A percentile compares a stretch with the other conserved stretches of the same genome.
Conservation (phyloP, 1,140 invertebrate genomes). For the Luehdorfia chinensis region DNA sequence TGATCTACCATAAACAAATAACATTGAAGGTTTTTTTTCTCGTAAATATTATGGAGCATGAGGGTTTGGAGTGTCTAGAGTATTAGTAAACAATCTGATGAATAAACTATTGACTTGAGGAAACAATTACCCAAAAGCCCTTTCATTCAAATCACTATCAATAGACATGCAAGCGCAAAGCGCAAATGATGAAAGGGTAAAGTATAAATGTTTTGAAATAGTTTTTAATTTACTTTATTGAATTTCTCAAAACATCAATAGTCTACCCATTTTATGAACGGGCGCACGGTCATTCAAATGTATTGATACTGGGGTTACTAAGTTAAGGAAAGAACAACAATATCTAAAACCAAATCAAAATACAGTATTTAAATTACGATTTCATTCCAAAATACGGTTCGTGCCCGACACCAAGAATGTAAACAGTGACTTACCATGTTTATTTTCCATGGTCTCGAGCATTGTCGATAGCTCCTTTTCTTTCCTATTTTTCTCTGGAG, state of each 20-base stretch:
- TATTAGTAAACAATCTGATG: slow-evolving; percentile 76
- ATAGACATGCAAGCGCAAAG: slow-evolving; percentile 56
- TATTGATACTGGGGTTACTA: too few relatives aligned
- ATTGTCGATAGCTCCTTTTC: slow-evolving; percentile 85
- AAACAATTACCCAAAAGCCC: slow-evolving; percentile 45
- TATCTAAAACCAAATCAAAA: too few relatives aligned
- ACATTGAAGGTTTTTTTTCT: too few relatives aligned
- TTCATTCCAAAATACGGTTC: too few relatives aligned
- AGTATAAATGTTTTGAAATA: slow-evolving; percentile 72
- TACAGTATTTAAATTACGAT: too few relatives aligned
- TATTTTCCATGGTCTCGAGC: slow-evolving; percentile 87
- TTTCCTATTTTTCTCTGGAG: slow-evolving; percentile 77
- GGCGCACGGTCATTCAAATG: slow-evolving; percentile 6
- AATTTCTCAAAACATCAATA: slow-evolving; percentile 77
- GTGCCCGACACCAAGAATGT: too few relatives aligned
- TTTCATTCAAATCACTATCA: too few relatives aligned
- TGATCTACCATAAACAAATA: slow-evolving; percentile 6
- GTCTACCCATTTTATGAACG: slow-evolving; percentile 71
- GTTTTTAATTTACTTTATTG: slow-evolving; percentile 20
- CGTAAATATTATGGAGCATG: too few relatives aligned
- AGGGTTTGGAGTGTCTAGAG: not conserved
- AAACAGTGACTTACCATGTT: slow-evolving; percentile 90
- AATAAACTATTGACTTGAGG: slow-evolving; percentile 80
- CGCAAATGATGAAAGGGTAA: slow-evolving; percentile 67
- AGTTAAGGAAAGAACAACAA: too few relatives aligned